Conservation (phyloP, 2,797 vertebrate genomes). For the Pteropus rufus region DNA sequence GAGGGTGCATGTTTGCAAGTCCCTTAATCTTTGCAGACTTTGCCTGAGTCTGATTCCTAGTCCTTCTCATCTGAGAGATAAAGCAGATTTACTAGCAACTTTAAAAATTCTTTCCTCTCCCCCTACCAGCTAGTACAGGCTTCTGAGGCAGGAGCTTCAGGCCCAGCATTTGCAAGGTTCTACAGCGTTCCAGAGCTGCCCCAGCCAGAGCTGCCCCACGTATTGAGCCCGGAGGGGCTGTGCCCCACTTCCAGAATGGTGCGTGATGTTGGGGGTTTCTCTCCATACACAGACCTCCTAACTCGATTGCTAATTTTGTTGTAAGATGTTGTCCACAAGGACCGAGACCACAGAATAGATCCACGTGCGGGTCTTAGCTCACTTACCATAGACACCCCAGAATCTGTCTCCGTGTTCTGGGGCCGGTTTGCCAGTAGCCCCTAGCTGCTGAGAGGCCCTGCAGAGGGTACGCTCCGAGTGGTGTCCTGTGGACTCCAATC, state of each 20-base stretch:
- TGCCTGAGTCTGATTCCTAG: neutral
- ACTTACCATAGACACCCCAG: neutral
- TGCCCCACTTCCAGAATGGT: neutral
- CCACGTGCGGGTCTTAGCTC: neutral
- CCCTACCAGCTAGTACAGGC: neutral
- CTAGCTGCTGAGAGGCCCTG: neutral
- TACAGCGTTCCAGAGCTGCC: neutral
- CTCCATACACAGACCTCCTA: neutral
- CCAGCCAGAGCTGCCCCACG: neutral
- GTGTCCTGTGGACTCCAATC: no score
- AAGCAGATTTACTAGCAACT: neutral
- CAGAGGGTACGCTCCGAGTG: neutral
- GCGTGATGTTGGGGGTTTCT: neutral
- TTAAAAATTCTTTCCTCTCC: neutral
- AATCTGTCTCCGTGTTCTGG: neutral
- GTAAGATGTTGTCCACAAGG: neutral
- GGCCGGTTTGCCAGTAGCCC: no score
- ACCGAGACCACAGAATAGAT: neutral
- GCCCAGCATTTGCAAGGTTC: neutral
- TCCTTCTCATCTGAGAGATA: neutral
- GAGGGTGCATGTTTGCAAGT: neutral
- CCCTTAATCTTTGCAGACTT: neutral
- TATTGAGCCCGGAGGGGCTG: neutral
- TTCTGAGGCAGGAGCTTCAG: neutral
- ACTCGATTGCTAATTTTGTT: neutral